Percentiles rank a stretch among this genome's conserved stretches.
Evolutionary conservation across 2,888 invertebrate species (phyloP).

Genomic region (Lasioglossum vierecki): DNA sequence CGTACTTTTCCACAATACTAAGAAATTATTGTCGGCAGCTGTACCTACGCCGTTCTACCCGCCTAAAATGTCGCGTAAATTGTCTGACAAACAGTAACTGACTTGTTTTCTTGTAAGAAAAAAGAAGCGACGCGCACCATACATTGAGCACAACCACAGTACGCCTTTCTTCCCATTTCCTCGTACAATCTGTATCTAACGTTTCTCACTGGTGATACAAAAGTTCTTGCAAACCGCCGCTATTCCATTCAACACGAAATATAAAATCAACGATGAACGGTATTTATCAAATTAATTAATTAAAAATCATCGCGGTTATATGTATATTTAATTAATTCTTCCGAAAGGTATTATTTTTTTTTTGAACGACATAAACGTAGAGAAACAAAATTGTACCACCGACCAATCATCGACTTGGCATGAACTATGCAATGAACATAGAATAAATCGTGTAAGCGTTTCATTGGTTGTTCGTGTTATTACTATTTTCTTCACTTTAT

Average conservation of each 20-base stretch:
- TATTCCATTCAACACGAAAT: background rate
- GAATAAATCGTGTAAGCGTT: background rate
- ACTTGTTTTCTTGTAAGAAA: constrained; percentile 62
- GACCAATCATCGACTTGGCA: constrained; percentile 48
- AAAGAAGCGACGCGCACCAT: constrained; percentile 61
- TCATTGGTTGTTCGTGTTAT: constrained; percentile 25
- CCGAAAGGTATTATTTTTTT: constrained; percentile 51
- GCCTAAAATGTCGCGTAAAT: constrained; percentile 49
- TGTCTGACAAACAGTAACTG: constrained; percentile 53
- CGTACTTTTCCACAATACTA: constrained; percentile 27
- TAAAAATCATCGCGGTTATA: constrained; percentile 7
- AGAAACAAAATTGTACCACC: constrained; percentile 42
- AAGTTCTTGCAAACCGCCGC: background rate
- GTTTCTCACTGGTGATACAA: constrained; percentile 25
- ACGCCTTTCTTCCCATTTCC: constrained; percentile 61
- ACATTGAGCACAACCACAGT: constrained; percentile 54
- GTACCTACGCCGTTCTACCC: constrained; percentile 43
- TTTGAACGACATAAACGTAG: constrained; percentile 46
- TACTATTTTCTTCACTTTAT: background rate
- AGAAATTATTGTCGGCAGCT: constrained; percentile 29
- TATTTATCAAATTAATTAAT: constrained; percentile 36
- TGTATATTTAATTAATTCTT: constrained; percentile 39
- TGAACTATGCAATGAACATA: constrained; percentile 36
- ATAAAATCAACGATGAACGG: constrained; percentile 1
- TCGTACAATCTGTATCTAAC: constrained; percentile 31